These are phyloP conservation scores for Sebastes glaucus DNA, from an alignment of 2,797 vertebrate species.

Conservation along the genomic window DNA sequence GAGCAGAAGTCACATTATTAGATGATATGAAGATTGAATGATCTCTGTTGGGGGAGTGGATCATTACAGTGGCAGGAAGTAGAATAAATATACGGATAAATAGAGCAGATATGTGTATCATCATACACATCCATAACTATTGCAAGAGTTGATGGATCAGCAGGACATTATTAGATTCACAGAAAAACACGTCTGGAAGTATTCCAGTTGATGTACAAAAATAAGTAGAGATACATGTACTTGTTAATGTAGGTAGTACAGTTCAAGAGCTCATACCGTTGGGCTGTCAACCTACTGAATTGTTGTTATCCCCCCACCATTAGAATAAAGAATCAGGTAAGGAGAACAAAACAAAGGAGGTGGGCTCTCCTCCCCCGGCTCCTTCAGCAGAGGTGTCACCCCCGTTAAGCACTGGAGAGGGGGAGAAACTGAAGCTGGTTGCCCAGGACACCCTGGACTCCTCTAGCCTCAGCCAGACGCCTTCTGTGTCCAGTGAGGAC, in stretches of 20 bases:
- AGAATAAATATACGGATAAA: not conserved
- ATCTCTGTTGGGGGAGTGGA: not conserved
- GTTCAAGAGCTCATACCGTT: not conserved
- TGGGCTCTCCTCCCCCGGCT: conserved; percentile 14
- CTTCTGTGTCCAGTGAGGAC: conserved; percentile 82
- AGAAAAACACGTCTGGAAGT: not conserved
- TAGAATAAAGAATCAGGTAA: conserved; percentile 61
- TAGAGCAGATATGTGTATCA: not conserved
- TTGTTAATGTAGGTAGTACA: not conserved
- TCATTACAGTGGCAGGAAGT: not conserved
- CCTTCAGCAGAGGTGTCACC: conserved; percentile 47
- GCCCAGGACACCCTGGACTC: conserved; percentile 82
- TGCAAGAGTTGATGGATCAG: not conserved
- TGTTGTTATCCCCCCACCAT: not conserved
- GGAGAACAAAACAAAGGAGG: conserved; percentile 55
- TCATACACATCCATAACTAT: not conserved
- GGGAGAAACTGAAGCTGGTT: conserved; percentile 67
- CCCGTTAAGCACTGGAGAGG: conserved; percentile 35
- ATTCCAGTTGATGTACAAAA: not conserved
- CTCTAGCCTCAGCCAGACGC: conserved; percentile 78
- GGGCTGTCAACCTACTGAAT: not conserved
- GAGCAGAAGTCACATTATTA: not conserved
- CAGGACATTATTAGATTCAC: not conserved
- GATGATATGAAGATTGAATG: not conserved
- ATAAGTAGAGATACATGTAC: not conserved